A percentile compares a stretch with the other conserved stretches of the same genome.
Conservation (phyloP, 2,113 vertebrate genomes). For the Ptychochromis oligacanthus region DNA sequence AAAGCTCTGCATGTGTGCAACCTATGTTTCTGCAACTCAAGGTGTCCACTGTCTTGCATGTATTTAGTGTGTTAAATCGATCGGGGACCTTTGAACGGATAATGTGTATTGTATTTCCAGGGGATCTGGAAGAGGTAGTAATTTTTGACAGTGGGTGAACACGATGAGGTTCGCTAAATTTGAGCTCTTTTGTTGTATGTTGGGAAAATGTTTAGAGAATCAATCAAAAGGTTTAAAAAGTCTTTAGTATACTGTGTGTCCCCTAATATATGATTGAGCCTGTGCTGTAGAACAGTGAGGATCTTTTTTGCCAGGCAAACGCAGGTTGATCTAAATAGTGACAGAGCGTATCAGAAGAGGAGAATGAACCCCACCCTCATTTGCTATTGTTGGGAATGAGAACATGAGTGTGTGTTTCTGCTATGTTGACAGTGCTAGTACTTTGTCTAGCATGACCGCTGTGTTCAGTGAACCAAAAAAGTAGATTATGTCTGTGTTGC, state of each 20-base stretch:
- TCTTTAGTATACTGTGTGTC: background rate
- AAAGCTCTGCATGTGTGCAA: background rate
- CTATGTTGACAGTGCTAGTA: conserved; percentile 19
- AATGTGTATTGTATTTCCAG: background rate
- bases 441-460: conserved; percentile 32
- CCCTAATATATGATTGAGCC: background rate
- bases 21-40: background rate
- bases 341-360: background rate
- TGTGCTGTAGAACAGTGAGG: too few relatives aligned
- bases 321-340: background rate
- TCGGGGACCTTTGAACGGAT: background rate
- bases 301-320: background rate
- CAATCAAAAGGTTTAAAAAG: background rate
- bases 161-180: conserved; percentile 4
- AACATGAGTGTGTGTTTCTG: conserved; percentile 7
- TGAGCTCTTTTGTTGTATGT: background rate
- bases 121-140: background rate
- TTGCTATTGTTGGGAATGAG: conserved; percentile 31
- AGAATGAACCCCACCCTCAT: background rate
- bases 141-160: conserved; percentile 11
- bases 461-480: conserved; percentile 48
- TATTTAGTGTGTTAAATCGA: background rate
- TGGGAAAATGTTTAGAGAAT: background rate
- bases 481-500: conserved; percentile 18
- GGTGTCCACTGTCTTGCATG: background rate